phyloP scores from a whole-genome alignment of 1,140 invertebrate genomes.

The Luehdorfia chinensis region DNA sequence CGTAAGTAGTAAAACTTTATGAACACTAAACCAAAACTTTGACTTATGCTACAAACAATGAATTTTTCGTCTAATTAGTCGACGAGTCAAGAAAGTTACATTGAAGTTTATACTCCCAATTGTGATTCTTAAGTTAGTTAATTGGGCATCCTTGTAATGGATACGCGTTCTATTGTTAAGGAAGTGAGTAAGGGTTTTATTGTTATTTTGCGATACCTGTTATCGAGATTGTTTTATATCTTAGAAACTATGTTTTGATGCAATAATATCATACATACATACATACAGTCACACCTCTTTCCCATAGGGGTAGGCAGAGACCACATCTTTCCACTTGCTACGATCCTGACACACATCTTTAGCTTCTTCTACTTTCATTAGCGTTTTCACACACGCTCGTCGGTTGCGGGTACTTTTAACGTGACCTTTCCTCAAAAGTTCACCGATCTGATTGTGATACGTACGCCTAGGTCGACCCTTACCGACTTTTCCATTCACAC shows the following conservation, averaged over 20 bases:
- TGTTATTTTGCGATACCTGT: slow-evolving; percentile 11
- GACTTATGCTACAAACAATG: slow-evolving; percentile 24
- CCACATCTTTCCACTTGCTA: too few relatives aligned
- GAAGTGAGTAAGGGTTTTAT: slow-evolving; percentile 12
- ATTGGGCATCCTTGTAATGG: slow-evolving; percentile 11
- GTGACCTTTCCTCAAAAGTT: too few relatives aligned
- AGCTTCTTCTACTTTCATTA: too few relatives aligned
- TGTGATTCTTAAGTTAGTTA: slow-evolving; percentile 7
- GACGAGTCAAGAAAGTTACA: slow-evolving; percentile 11
- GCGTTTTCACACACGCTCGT: too few relatives aligned
- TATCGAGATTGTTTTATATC: slow-evolving; percentile 7
- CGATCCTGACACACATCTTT: too few relatives aligned
- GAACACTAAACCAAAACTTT: slow-evolving; percentile 35
- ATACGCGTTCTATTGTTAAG: slow-evolving; percentile 7
- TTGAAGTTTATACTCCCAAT: slow-evolving; percentile 5
- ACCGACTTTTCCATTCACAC: too few relatives aligned
- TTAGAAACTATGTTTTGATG: background rate
- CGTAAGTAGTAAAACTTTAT: slow-evolving; percentile 49
- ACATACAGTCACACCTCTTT: too few relatives aligned
- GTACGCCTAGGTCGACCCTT: too few relatives aligned
- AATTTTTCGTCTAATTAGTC: slow-evolving; percentile 39
- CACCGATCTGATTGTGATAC: too few relatives aligned
- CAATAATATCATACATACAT: too few relatives aligned
- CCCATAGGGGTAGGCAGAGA: too few relatives aligned
- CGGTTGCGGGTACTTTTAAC: too few relatives aligned